These are phyloP conservation scores for Eupithecia abbreviata DNA, from an alignment of 2,888 invertebrate species.

Conservation along the genomic window DNA sequence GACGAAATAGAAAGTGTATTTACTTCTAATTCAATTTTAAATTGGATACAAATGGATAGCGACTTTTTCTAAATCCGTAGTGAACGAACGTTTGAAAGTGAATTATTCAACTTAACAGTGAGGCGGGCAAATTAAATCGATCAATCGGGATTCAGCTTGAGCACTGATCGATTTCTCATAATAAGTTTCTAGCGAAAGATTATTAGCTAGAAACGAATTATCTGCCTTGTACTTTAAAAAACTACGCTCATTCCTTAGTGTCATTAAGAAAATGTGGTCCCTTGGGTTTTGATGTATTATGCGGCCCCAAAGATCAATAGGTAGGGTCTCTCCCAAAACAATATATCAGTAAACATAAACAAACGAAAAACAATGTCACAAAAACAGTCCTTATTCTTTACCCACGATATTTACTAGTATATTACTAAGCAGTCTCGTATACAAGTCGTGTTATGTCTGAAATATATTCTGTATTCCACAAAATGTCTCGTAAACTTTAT, in stretches of 20 bases:
- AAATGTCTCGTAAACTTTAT: constrained; percentile 39
- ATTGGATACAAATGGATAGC: constrained; percentile 79
- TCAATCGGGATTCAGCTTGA: constrained; percentile 55
- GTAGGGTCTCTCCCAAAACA: neutral
- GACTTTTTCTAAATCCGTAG: constrained; percentile 66
- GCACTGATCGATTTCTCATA: constrained; percentile 31
- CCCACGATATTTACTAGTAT: constrained; percentile 29
- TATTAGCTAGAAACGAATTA: neutral
- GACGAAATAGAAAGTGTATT: constrained; percentile 77
- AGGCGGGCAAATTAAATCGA: constrained; percentile 66
- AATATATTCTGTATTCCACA: constrained; percentile 39
- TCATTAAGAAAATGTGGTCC: neutral
- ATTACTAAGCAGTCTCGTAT: constrained; percentile 34
- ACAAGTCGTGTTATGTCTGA: constrained; percentile 33
- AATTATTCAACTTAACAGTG: constrained; percentile 67
- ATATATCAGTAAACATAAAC: constrained; percentile 19
- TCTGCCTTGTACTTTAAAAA: neutral
- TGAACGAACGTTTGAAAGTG: constrained; percentile 53
- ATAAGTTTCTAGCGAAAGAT: constrained; percentile 32
- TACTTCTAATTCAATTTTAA: constrained; percentile 81
- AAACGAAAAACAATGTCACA: constrained; percentile 20
- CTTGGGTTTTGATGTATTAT: neutral
- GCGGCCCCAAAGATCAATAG: neutral
- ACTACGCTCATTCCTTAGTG: neutral
- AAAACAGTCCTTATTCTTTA: constrained; percentile 22